Evolutionary conservation across 2,888 invertebrate species (phyloP).

Genomic region (Cyrtodaria siliqua): DNA sequence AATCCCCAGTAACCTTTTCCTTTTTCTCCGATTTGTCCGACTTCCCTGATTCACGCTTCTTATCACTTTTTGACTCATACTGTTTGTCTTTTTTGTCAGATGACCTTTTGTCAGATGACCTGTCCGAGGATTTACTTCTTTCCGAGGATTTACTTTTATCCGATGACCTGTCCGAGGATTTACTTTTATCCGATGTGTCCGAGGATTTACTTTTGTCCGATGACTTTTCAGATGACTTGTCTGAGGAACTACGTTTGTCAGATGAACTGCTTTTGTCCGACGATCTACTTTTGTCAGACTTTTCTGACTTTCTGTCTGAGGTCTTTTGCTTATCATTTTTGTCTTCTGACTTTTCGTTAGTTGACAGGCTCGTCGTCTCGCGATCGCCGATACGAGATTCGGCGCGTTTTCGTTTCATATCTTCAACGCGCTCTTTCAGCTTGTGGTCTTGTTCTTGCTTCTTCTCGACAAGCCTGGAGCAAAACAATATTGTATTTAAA

Average conservation of each 20-base stretch:
- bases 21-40: too few species aligned
- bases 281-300: too few species aligned
- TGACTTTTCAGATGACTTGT: too few species aligned
- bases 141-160: slow-evolving; percentile 5
- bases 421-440: slow-evolving; percentile 72
- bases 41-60: slow-evolving; percentile 27
- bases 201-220: neutral
- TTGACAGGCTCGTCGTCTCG: neutral
- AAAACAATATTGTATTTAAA: neutral
- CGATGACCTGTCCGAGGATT: too few species aligned
- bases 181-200: too few species aligned
- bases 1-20: slow-evolving; percentile 17
- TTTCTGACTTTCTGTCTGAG: too few species aligned
- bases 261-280: too few species aligned
- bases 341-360: neutral
- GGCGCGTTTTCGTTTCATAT: slow-evolving; percentile 67
- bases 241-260: too few species aligned
- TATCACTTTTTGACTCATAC: slow-evolving; percentile 24
- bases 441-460: slow-evolving; percentile 73
- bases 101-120: neutral
- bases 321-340: too few species aligned
- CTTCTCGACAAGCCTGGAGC: slow-evolving; percentile 67
- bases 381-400: slow-evolving; percentile 44
- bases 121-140: slow-evolving; percentile 10
- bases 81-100: slow-evolving; percentile 27